phyloP scores from a whole-genome alignment of 2,888 invertebrate species.

The Phorcus lineatus region DNA sequence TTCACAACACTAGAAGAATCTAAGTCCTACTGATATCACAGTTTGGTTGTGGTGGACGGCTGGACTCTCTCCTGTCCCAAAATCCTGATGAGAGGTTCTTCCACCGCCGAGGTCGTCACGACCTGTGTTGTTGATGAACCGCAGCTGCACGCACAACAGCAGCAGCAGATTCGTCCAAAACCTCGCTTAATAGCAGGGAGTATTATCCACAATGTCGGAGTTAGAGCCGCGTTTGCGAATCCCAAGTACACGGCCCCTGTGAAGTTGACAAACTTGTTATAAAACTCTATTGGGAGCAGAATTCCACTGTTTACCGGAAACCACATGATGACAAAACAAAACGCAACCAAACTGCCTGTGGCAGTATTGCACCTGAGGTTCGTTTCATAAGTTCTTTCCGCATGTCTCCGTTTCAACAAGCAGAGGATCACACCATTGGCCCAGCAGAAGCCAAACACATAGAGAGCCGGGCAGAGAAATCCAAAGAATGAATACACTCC shows the following conservation, averaged over 20 bases:
- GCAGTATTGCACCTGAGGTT: not conserved
- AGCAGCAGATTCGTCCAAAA: not conserved
- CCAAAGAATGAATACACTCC: not conserved
- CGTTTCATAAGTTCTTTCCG: not conserved
- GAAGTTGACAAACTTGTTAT: not conserved
- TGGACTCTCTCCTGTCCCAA: not conserved
- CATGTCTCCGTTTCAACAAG: not conserved
- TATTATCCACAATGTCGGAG: not conserved
- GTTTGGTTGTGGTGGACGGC: not conserved
- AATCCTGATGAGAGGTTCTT: not conserved
- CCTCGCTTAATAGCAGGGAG: not conserved
- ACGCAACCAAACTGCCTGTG: not conserved
- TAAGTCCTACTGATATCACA: not conserved
- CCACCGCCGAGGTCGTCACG: not conserved
- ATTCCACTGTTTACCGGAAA: not conserved
- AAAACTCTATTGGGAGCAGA: not conserved
- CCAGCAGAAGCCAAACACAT: constrained; percentile 9
- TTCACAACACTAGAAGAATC: too few relatives aligned
- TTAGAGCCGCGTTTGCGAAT: constrained; percentile 6
- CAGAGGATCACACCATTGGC: not conserved
- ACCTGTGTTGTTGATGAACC: not conserved
- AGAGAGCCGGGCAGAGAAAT: not conserved
- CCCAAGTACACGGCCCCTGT: not conserved
- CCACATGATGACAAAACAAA: not conserved
- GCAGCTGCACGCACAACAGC: not conserved